Base-by-base conservation (phyloP, 2,888 invertebrate species). In the Tribolium freemani region DNA sequence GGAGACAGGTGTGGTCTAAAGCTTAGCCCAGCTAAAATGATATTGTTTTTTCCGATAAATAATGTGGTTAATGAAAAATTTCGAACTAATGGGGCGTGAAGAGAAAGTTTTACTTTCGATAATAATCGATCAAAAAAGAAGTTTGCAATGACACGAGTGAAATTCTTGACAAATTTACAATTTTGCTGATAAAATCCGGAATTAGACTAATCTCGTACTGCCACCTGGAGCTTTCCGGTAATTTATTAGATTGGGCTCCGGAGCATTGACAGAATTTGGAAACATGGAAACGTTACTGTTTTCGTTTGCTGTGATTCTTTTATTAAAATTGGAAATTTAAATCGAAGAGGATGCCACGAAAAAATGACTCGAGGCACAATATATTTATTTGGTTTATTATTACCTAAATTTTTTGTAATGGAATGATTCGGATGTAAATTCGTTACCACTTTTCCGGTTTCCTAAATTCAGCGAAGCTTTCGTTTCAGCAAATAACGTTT, bases 161-260 rank as follows among this genome's bases (percentile, higher is more conserved):
- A 38, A 38, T 8, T 38, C 21, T 26, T 10, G 30, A 38, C 38
- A 1, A 31, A 57, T 57, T 30, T 44, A 58, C 13, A 48, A 61
- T 46, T 61, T 60, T 21, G 48, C 61, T 61, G 50, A 21, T 61
- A 61, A 61, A 61, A 50, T 31, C 61, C 48, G n/a, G 30, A 61
- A 61, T 50, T 61, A 30, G 21, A 8, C 21, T 61, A 61, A 61
- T 61, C 50, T 61, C 50, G 5, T 26, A 9, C 30, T 50, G 50
- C 61, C 61, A 61, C 61, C 61, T 61, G 61, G 50, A 61, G 61
- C 50, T 50, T 61, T 38, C 48, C 38, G 10, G 50, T 26, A 61
- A 61, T 61, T 61, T 50, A 61, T 61, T 21, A n/a, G 45, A 58
- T 46, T 58, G 44, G 38, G 26, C 26, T 31, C 9, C 61, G 13